Conservation (phyloP, 2,113 vertebrate genomes). For the Hemibates koningsi region DNA sequence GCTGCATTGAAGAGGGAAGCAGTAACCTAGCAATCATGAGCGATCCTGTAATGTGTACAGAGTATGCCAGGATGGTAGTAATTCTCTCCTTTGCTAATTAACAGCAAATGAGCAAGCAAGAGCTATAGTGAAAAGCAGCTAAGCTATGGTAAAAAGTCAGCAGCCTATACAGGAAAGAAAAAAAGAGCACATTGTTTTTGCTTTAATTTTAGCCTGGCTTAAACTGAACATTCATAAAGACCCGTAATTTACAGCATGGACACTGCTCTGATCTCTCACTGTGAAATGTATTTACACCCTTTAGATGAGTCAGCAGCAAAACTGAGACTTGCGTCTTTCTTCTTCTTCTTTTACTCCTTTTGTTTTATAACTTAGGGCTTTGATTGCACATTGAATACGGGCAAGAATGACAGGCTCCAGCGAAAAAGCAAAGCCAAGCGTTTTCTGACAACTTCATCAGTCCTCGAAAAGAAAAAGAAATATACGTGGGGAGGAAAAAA, state of each 20-base stretch:
- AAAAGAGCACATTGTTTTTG: neutral
- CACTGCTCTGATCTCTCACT: neutral
- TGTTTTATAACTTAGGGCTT: conserved; percentile 22
- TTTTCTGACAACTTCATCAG: conserved; percentile 52
- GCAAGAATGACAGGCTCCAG: conserved; percentile 28
- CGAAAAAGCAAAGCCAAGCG: conserved; percentile 40
- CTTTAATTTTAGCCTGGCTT: neutral
- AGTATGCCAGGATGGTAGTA: neutral
- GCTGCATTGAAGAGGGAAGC: neutral
- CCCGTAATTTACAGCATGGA: conserved; percentile 19
- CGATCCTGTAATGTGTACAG: conserved; percentile 8
- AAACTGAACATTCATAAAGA: conserved; percentile 2
- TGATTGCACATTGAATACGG: conserved; percentile 17
- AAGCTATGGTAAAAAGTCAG: neutral
- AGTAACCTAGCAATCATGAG: conserved; percentile 1
- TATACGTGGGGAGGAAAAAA: neutral
- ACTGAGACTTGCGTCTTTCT: neutral
- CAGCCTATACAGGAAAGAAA: neutral
- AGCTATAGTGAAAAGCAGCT: neutral
- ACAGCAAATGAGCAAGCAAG: neutral
- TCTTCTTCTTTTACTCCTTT: neutral
- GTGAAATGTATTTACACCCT: conserved; percentile 19
- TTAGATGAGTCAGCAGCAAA: conserved; percentile 37
- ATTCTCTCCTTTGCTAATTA: neutral
- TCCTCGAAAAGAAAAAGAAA: neutral